Evolutionary conservation across 2,797 vertebrate genomes (phyloP).

Genomic region (Euthynnus affinis): DNA sequence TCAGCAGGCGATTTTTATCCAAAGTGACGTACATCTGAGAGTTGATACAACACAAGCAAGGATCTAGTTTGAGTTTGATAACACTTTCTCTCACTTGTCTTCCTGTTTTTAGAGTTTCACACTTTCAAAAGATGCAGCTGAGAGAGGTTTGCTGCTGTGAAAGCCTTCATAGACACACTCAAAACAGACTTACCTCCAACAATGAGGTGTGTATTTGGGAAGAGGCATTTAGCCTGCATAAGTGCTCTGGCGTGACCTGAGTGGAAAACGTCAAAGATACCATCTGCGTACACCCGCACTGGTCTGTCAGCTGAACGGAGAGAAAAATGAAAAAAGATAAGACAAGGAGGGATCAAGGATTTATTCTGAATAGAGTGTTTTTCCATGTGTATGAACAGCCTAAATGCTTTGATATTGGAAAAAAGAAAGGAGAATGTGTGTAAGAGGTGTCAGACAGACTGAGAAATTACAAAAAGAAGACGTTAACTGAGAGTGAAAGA

Average conservation of each 20-base stretch:
- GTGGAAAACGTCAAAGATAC: constrained; percentile 98
- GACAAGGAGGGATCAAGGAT: constrained; percentile 1
- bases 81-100: too few species aligned
- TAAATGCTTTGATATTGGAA: background rate
- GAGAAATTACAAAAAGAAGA: background rate
- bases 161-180: background rate
- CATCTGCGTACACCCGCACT: constrained; percentile 97
- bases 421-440: background rate
- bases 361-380: background rate
- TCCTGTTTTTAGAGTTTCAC: background rate
- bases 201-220: constrained; percentile 98
- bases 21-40: too few species aligned
- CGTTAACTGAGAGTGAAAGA: background rate
- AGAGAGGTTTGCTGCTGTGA: background rate
- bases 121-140: background rate
- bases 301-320: constrained; percentile 89
- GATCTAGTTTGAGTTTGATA: too few species aligned
- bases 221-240: constrained; percentile 98
- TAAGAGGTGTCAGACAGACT: background rate
- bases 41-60: too few species aligned
- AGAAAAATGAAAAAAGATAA: constrained; percentile 11
- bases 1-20: too few species aligned
- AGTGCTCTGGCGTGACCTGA: constrained; percentile 97
- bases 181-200: constrained; percentile 89
- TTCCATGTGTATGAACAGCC: background rate